Conservation (phyloP, 1,140 invertebrate genomes). For the Ceratitis capitata region DNA sequence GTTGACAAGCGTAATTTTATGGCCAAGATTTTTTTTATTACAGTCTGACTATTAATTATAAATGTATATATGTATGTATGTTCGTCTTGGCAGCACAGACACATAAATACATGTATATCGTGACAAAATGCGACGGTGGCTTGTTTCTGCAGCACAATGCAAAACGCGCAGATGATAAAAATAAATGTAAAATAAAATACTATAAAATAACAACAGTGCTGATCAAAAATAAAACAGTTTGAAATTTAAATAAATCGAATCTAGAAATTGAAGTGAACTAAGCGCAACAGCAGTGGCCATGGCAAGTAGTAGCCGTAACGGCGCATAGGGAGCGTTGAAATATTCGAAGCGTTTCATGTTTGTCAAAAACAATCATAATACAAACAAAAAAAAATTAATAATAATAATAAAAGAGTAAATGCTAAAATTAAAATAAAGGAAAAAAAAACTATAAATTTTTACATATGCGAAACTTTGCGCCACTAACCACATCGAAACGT, state of each 20-base stretch:
- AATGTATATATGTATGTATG: too few relatives aligned
- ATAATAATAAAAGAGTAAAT: neutral
- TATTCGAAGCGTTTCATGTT: slow-evolving; percentile 24
- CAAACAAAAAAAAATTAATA: too few relatives aligned
- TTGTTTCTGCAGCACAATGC: neutral
- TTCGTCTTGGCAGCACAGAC: too few relatives aligned
- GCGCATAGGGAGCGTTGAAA: slow-evolving; percentile 22
- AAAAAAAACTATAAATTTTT: neutral
- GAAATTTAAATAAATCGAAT: slow-evolving; percentile 25
- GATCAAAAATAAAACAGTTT: slow-evolving; percentile 23
- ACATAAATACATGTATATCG: neutral
- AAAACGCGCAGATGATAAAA: slow-evolving; percentile 35
- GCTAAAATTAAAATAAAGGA: too few relatives aligned
- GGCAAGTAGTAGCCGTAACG: slow-evolving; percentile 5
- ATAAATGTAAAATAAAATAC: too few relatives aligned
- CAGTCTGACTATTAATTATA: neutral
- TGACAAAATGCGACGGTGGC: too few relatives aligned
- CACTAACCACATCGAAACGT: neutral
- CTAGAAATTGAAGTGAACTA: slow-evolving; percentile 20
- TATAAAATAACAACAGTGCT: neutral
- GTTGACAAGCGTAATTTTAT: neutral
- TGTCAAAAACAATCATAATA: slow-evolving; percentile 29
- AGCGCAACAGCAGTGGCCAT: neutral
- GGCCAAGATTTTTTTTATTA: neutral
- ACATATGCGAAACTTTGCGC: neutral